Conservation (phyloP, 2,888 invertebrate genomes). For the Caenorhabditis sp. region DNA sequence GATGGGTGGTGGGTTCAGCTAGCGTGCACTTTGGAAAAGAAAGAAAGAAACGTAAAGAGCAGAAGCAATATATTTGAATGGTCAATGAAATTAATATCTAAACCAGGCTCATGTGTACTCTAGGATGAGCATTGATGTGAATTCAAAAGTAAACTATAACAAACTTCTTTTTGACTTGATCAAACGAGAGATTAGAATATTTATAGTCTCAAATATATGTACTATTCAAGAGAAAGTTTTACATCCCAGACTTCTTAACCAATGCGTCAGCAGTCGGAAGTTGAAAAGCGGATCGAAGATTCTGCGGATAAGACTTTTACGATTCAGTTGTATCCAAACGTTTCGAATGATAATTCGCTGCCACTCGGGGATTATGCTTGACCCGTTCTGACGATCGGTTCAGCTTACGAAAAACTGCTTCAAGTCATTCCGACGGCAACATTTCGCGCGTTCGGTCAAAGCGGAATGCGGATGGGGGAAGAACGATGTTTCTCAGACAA, state of each 20-base stretch:
- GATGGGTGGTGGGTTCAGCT: conserved; percentile 10
- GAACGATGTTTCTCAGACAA: conserved; percentile 35
- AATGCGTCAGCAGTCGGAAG: no score
- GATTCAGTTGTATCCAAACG: not conserved
- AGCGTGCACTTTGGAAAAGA: conserved; percentile 14
- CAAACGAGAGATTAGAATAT: no score
- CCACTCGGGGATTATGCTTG: conserved; percentile 8
- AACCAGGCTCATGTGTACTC: conserved; percentile 10
- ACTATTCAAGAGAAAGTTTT: no score
- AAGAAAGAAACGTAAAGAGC: not conserved
- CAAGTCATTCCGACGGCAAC: conserved; percentile 13
- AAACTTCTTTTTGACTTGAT: no score
- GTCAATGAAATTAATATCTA: conserved; percentile 1
- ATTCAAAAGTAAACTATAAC: not conserved
- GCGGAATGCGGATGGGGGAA: conserved; percentile 47
- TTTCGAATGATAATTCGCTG: not conserved
- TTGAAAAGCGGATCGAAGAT: no score
- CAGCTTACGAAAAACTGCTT: conserved; percentile 11
- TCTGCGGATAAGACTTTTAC: no score
- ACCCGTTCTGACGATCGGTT: conserved; percentile 15
- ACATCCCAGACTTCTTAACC: no score
- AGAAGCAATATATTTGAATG: conserved; percentile 17
- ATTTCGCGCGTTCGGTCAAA: conserved; percentile 22
- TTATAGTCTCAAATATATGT: no score
- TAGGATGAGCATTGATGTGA: not conserved